Base-by-base conservation (phyloP, 1,140 invertebrate species). In the Lordiphosa mommai region DNA sequence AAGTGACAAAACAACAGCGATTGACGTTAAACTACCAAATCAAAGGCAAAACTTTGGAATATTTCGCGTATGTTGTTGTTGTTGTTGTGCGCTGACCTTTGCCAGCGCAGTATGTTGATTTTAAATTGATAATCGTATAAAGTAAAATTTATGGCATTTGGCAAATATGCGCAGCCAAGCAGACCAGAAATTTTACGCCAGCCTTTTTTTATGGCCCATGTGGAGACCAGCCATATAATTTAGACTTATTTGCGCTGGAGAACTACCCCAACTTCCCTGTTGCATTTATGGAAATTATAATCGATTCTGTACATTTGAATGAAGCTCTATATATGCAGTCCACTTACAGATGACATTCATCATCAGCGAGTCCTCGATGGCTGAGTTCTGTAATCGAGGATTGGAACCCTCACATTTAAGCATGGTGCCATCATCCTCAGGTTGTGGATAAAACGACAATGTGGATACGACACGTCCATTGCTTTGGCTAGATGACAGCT, bases 341-440 rank as follows among this genome's bases (percentile, higher is more conserved):
- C 41, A 95, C 95, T 96, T 91, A 96, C 95, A 96, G 53, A 96
- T 94, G 72, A 97, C 94, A 89, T 96, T 95, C 49, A 97, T 90
- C 66, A 92, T 92, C 85, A 96, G 93, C 30, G 92, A 92, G 85
- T 97, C 95, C 79, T 96, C 95, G 32, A 96, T 90, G 52, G 91
- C 93, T 41, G 93, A 92, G 33, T 92, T 92, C 23, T 92, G 91
- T 23, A 97, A 90, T 20, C 91, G 91, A 7, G 93, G 94, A 91
- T 97, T 97, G 82, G 95, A 93, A 0, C 95, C 96, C 63, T 94
- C 93, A 88, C 96, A 97, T 79, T 95, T 95, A 41, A 97, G 91
- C 56, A 92, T 91, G 17, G 93, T 94, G 2, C 93, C 93, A 82
- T 96, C 94, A 88, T 98, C 96, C 70, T 96, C 94, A 4, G 95